phyloP scores from a whole-genome alignment of 2,113 vertebrate genomes.

The Passer domesticus region DNA sequence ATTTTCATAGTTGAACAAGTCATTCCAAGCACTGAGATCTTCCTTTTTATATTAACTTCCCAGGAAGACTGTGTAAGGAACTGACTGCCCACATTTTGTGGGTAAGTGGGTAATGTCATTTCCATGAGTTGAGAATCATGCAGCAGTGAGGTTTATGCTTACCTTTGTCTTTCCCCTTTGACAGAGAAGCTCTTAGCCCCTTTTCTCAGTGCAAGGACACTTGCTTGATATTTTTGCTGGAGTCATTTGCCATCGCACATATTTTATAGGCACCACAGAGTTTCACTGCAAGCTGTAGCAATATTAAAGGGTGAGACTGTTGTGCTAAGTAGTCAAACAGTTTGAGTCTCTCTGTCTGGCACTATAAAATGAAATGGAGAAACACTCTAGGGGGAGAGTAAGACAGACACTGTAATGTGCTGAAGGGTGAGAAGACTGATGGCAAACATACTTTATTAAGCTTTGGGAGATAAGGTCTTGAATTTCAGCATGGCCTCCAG shows the following conservation, averaged over 20 bases:
- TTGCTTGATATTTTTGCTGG: background rate
- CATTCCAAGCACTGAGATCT: background rate
- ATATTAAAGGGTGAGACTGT: background rate
- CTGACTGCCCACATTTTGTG: background rate
- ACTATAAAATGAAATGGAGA: background rate
- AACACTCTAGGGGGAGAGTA: background rate
- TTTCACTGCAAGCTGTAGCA: background rate
- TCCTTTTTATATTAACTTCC: background rate
- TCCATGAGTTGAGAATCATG: background rate
- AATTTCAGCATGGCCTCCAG: conserved; percentile 12
- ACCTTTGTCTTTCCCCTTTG: background rate
- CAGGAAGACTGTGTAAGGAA: background rate
- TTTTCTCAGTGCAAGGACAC: background rate
- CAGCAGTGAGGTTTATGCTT: background rate
- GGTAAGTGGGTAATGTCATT: background rate
- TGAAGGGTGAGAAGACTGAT: background rate
- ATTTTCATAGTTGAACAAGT: background rate
- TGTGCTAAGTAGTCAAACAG: background rate
- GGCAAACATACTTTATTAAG: background rate
- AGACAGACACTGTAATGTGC: background rate
- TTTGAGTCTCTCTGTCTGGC: background rate
- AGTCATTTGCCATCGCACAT: background rate
- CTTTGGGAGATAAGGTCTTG: conserved; percentile 5
- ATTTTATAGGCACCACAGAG: background rate
- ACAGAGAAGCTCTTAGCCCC: background rate